Percentiles rank a stretch among this genome's conserved stretches.
phyloP scores from a whole-genome alignment of 2,888 invertebrate genomes.

The Bellardia bayeri region DNA sequence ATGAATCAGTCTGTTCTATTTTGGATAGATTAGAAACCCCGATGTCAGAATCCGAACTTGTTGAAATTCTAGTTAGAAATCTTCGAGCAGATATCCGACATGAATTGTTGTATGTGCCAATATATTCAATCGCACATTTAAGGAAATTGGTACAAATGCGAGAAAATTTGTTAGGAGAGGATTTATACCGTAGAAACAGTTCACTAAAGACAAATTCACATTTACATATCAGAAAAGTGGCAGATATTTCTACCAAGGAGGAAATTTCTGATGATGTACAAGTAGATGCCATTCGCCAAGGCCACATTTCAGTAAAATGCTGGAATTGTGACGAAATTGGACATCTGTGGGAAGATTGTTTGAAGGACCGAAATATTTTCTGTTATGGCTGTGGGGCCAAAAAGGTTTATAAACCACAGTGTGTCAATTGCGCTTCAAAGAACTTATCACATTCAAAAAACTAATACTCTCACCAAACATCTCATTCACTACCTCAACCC shows the following conservation, averaged over 20 bases:
- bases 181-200: no score
- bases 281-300: no score
- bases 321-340: slow-evolving; percentile 56
- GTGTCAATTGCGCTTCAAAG: slow-evolving; percentile 11
- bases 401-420: slow-evolving; percentile 26
- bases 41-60: background rate
- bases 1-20: no score
- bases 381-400: slow-evolving; percentile 60
- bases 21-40: background rate
- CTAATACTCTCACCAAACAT: background rate
- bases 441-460: background rate
- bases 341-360: slow-evolving; percentile 48
- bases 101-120: slow-evolving; percentile 45
- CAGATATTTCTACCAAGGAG: no score
- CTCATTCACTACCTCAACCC: no score
- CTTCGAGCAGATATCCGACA: slow-evolving; percentile 45
- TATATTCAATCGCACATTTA: slow-evolving; percentile 46
- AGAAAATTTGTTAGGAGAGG: slow-evolving; percentile 35
- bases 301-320: slow-evolving; percentile 9
- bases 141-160: slow-evolving; percentile 52
- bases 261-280: no score
- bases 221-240: no score
- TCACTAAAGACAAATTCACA: no score
- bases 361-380: slow-evolving; percentile 33
- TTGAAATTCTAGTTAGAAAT: background rate